Evolutionary conservation across 1,140 invertebrate species (phyloP), one percentile per base, ranked within the genome.

Genomic region (Cotesia chilonis): DNA sequence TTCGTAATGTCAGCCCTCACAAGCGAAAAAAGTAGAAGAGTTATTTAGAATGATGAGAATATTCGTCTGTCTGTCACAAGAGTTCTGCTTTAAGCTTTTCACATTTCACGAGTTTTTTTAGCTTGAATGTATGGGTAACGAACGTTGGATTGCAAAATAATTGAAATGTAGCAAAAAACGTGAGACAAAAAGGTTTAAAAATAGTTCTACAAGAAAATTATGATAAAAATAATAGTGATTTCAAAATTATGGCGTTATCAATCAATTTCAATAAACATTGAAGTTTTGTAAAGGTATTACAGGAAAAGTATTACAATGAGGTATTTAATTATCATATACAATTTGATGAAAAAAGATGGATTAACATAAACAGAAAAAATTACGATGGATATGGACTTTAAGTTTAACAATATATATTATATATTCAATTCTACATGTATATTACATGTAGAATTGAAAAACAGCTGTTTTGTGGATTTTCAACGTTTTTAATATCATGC

Each of bases 11-110:
- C 28, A 63, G 10, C 37, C 10, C 9, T 20, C 17, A 7, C 14
- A 28, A 20, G 57, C 17, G 6, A 2, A 59, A 59, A 35, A 59
- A 28, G 17, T 6, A 59, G 20, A 59, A 20, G 17, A 28, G 57
- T 59, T 57, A 65, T 20, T 9, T 37, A 59, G 59, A 59, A 67
- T 57, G 51, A 17, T 54, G 61, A 59, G 64, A 54, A 68, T 72
- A 68, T 72, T 72, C 71, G 57, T 47, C 71, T 63, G 70, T 72
- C 70, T 72, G 65, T 72, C 71, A 72, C 65, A 54, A 38, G n/a
- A 61, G 71, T 72, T 72, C 71, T 51, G 65, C 64, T 72, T 72
- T 72, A 72, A 72, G 71, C 65, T 72, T 68, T 72, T 68, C 71
- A 68, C 65, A 57, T 72, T 72, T 67, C 41, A 47, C 55, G 71